Percentiles rank a stretch among this genome's conserved stretches.
These are phyloP conservation scores for Lophotriccus pileatus DNA, from an alignment of 2,797 vertebrate genomes.

Conservation along the genomic window DNA sequence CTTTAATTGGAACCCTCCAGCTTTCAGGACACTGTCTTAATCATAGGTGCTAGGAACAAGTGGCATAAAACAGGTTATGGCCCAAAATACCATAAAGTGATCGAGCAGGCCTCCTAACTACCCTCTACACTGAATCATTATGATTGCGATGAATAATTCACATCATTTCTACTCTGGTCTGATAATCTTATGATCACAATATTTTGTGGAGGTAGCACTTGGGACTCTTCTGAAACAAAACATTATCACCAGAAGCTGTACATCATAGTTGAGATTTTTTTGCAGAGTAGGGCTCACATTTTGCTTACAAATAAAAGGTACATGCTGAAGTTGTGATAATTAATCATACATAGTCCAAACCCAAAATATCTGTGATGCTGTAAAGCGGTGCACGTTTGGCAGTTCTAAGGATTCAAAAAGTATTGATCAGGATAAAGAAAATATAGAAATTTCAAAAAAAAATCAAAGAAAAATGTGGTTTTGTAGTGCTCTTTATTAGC, in stretches of 20 bases:
- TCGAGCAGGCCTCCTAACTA: background rate
- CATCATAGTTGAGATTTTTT: background rate
- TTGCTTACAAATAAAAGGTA: background rate
- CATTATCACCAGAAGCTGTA: background rate
- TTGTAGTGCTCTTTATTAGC: background rate
- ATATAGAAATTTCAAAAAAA: background rate
- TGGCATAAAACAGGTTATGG: background rate
- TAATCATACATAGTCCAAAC: background rate
- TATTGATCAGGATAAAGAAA: background rate
- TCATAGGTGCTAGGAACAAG: background rate
- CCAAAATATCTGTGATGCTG: background rate
- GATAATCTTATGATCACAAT: background rate
- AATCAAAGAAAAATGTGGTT: rapidly evolving
- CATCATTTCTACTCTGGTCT: background rate
- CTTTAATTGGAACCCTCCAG: background rate
- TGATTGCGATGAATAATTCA: background rate
- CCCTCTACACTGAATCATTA: background rate
- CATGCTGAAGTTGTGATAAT: background rate
- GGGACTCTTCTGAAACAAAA: background rate
- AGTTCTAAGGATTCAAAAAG: background rate
- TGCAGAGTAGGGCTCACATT: background rate
- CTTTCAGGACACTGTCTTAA: background rate
- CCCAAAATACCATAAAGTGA: background rate
- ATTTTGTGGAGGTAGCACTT: background rate
- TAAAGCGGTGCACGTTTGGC: background rate